Evolutionary conservation across 2,113 vertebrate genomes (phyloP), one percentile per base, ranked within the genome.

Genomic region (Garra rufa): DNA sequence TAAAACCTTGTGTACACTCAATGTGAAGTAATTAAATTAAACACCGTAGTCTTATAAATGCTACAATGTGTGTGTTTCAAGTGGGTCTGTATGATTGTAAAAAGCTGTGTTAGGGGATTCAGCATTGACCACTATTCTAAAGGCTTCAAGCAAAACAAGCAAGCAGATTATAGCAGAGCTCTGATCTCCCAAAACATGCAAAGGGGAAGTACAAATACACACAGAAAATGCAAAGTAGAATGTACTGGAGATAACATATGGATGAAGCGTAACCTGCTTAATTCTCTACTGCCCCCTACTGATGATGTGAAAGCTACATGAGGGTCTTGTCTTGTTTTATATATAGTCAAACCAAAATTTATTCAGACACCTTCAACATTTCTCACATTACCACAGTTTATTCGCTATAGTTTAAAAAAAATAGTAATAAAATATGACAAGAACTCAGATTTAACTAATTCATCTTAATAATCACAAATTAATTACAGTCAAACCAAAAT

Each of bases 211-310:
- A n/a, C 52, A 44, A n/a, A n/a, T 1, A 77, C 11, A n/a, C 11
- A 69, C 4, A 10, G 43, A 50, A 24, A 30, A 55, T 38, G 9
- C 30, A 77, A 19, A 44, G 43, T n/a, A 28, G 44, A 74, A 63
- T 1, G 9, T 9, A 76, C 30, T 41, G 6, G 11, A 67, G 19
- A 67, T 46, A 13, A 67, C 15, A 34, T 14, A 48, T 14, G n/a
- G 15, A 67, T 50, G 34, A 26, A 4, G 1, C 38, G 13, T 15
- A 9, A 8, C 30, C 0, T 13, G 17, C 1, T 69, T n/a, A 15
- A 38, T 28, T 71, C 63, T 28, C 26, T 78, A 61, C 48, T 63
- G 83, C 61, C 77, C 82, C 52, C 86, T 81, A 30, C 38, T 34
- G 71, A 34, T 46, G 2, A n/a, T 48, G 15, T 21, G 2, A 19